Evolutionary conservation across 2,888 invertebrate species (phyloP).

Genomic region (Pemphredon lugubris): DNA sequence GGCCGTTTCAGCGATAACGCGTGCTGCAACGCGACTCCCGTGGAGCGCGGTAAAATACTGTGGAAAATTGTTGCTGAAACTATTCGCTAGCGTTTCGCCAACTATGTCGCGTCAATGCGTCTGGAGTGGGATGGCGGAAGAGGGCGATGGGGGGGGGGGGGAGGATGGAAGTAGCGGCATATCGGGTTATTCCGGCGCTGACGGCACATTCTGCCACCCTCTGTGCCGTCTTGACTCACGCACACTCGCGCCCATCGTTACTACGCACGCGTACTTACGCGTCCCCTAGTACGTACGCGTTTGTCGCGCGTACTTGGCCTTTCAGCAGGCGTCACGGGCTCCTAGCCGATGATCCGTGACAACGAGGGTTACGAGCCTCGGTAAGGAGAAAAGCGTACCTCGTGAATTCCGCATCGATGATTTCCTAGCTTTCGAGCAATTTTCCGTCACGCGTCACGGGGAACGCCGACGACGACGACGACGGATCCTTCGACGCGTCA

Average conservation of each 20-base stretch:
- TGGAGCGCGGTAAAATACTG: constrained; percentile 62
- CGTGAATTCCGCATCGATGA: too few relatives aligned
- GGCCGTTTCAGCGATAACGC: constrained; percentile 29
- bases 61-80: constrained; percentile 73
- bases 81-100: constrained; percentile 70
- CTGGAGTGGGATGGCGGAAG: constrained; percentile 14
- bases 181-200: constrained; percentile 41
- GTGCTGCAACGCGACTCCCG: constrained; percentile 36
- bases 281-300: neutral
- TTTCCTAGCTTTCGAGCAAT: too few relatives aligned
- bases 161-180: constrained; percentile 6
- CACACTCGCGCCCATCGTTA: too few relatives aligned
- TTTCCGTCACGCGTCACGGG: too few relatives aligned
- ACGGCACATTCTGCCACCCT: constrained; percentile 24
- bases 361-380: neutral
- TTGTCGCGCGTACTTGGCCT: neutral
- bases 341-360: neutral
- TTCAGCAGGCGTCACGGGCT: neutral
- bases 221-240: constrained; percentile 21
- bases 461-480: too few relatives aligned
- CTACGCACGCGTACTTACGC: too few relatives aligned
- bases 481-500: too few relatives aligned
- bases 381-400: neutral
- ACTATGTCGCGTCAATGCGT: constrained; percentile 68
- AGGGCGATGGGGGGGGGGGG: too few relatives aligned